phyloP scores from a whole-genome alignment of 1,140 invertebrate genomes.

The Drosophila elegans region DNA sequence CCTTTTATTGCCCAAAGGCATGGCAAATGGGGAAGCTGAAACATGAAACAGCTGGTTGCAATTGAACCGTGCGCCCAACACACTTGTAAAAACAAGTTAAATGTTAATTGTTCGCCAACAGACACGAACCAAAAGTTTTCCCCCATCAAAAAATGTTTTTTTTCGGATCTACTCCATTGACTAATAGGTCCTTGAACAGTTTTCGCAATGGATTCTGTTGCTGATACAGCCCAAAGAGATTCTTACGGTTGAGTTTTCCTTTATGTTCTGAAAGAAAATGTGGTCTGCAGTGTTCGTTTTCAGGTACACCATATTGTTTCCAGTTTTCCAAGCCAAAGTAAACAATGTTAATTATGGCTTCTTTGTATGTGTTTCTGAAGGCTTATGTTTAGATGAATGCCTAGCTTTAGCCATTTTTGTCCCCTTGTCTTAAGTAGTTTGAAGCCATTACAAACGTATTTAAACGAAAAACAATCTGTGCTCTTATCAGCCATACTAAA shows the following conservation, averaged over 20 bases:
- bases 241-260: constrained; percentile 8
- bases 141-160: constrained; percentile 17
- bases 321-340: constrained; percentile 2
- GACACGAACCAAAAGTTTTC: constrained; percentile 65
- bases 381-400: not conserved
- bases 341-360: constrained; percentile 40
- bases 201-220: constrained; percentile 30
- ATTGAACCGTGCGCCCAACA: constrained; percentile 32
- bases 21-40: constrained; percentile 9
- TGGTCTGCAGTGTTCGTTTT: not conserved
- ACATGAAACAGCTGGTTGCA: constrained; percentile 30
- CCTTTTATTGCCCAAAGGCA: constrained; percentile 15
- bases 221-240: constrained; percentile 44
- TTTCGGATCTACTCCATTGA: constrained; percentile 26
- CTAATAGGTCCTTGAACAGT: constrained; percentile 6
- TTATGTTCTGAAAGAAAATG: not conserved
- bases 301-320: constrained; percentile 6
- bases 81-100: constrained; percentile 62
- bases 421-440: not conserved
- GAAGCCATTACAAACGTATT: constrained; percentile 15
- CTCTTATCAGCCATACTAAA: constrained; percentile 37
- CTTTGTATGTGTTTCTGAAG: not conserved
- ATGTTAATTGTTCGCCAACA: constrained; percentile 72
- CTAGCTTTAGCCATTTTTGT: not conserved
- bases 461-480: constrained; percentile 2